Evolutionary conservation across 1,140 invertebrate genomes (phyloP), one percentile per base, ranked within the genome.

Genomic region (Drosophila yakuba): DNA sequence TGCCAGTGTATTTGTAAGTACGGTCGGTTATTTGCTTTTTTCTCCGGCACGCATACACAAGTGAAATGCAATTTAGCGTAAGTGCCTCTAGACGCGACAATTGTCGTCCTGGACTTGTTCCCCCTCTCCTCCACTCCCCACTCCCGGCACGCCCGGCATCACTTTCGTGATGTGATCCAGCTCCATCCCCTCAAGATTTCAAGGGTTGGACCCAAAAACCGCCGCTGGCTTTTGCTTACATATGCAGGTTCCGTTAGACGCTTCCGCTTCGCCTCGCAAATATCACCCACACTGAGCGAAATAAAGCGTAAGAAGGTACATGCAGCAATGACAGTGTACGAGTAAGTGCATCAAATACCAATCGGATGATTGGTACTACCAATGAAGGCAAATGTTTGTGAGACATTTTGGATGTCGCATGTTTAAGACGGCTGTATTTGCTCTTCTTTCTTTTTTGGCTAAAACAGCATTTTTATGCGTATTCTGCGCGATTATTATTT

Each of bases 31-130:
- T 77, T 76, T 77, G 74, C 74, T 68, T 67, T 76, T 55, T 59
- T 48, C 32, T 48, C 39, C 52, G 28, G 55, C 61, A 48, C 73
- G 50, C 62, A 66, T 54, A 58, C 67, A 67, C 52, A 78, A 80
- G 72, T 89, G 84, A 86, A 77, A 89, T 88, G 80, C 83, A 88
- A 83, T 89, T 89, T 88, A 80, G 73, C 68, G 52, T 68, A 89
- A 88, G 84, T 89, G 77, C 52, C 84, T 78, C 84, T 83, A 89
- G 84, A 80, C 73, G 83, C 84, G 83, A 79, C 79, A 86, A 86
- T 76, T 79, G 75, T 82, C 79, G 83, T 82, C 57, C 68, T 63
- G 61, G 14, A 8, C 8, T 10, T 2, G 2, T 28, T 8, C 25
- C 14, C 17, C 23, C 25, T 11, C 17, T 15, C 17, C 7, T 10